A percentile compares a stretch with the other conserved stretches of the same genome.
These are phyloP conservation scores for Platyscapa corneri DNA, from an alignment of 1,140 invertebrate genomes.

Conservation along the genomic window DNA sequence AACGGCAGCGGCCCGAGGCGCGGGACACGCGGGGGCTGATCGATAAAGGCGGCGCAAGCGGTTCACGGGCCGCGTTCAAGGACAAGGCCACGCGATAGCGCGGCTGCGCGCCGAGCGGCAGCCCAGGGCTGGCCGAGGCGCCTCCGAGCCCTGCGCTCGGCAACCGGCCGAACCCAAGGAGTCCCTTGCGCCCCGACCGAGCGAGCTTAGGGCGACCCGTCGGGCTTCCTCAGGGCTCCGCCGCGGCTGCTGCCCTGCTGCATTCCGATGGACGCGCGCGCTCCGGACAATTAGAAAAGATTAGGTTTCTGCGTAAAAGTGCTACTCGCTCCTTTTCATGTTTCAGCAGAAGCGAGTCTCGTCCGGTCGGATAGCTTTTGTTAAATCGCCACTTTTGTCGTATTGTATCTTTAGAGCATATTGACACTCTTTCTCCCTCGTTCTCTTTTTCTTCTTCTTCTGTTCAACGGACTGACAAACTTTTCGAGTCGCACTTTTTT, in stretches of 20 bases:
- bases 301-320: neutral
- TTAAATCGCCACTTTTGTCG: too few species aligned
- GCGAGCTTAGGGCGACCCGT: too few species aligned
- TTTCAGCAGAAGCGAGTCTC: neutral
- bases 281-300: neutral
- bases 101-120: constrained; percentile 58
- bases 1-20: neutral
- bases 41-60: constrained; percentile 72
- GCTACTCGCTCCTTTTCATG: neutral
- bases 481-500: too few species aligned
- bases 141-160: constrained; percentile 18
- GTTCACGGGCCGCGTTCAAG: constrained; percentile 76
- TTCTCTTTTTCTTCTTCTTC: too few species aligned
- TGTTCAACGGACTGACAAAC: too few species aligned
- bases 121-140: constrained; percentile 16
- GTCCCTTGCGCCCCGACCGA: neutral
- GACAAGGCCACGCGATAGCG: constrained; percentile 76
- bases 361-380: neutral
- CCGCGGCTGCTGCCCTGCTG: neutral
- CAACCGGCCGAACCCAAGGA: neutral
- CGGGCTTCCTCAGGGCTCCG: neutral
- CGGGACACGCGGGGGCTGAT: constrained; percentile 67
- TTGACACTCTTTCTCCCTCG: neutral
- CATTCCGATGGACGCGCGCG: neutral
- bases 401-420: neutral